Percentiles rank a stretch among this genome's conserved stretches.
phyloP scores from a whole-genome alignment of 2,888 invertebrate genomes.

The Glaucopsyche alexis region DNA sequence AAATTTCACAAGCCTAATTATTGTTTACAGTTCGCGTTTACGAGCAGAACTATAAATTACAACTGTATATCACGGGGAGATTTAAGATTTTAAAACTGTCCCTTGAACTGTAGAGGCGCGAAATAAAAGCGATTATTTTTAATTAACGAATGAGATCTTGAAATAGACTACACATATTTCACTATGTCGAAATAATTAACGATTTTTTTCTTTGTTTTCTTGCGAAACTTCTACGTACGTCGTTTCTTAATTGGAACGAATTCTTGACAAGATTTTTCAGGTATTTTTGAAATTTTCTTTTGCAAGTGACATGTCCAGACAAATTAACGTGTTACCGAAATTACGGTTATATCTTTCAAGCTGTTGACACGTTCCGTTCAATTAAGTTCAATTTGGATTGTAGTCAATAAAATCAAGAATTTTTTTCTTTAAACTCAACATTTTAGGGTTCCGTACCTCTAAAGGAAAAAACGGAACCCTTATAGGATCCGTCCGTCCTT shows the following conservation, averaged over 20 bases:
- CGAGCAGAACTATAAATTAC: conserved; percentile 13
- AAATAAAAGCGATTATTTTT: conserved; percentile 80
- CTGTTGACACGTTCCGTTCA: not conserved
- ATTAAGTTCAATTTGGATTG: not conserved
- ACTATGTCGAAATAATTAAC: conserved; percentile 72
- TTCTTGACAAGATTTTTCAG: not conserved
- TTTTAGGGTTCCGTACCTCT: no score
- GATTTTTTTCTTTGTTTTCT: conserved; percentile 70
- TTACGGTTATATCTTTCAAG: not conserved
- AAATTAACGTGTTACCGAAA: conserved; percentile 4
- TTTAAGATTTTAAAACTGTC: conserved; percentile 53
- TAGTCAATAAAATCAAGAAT: not conserved
- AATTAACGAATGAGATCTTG: conserved; percentile 70
- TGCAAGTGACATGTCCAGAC: not conserved
- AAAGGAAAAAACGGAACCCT: no score
- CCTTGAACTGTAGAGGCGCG: conserved; percentile 70
- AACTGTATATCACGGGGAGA: not conserved
- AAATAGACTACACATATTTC: conserved; percentile 69
- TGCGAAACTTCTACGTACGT: conserved; percentile 30
- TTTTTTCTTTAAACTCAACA: not conserved
- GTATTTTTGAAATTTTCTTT: not conserved
- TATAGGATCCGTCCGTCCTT: no score
- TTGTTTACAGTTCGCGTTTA: not conserved
- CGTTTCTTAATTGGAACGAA: conserved; percentile 12
- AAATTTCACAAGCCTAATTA: conserved; percentile 4